Evolutionary conservation across 2,888 invertebrate species (phyloP), one percentile per base, ranked within the genome.

Genomic region (Ernsta delagoae): DNA sequence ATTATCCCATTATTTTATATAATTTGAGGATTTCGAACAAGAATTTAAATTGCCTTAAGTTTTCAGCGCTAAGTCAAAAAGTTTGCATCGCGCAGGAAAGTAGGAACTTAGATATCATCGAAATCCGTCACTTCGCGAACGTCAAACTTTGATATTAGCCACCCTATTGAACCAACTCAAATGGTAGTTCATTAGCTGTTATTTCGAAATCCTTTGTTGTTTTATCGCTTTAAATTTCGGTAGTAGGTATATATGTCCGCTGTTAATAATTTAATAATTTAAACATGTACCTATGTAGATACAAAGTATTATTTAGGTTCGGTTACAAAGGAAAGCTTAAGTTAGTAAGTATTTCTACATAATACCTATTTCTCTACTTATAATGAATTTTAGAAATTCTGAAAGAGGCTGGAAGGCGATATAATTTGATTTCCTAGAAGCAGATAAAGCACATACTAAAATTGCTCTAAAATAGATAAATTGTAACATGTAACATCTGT

Each of bases 161-260:
- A 78, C 75, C 76, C 75, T 65, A 76, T 76, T 76, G 75, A 74
- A 76, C 76, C 73, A 79, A 79, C 76, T 82, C 71, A 66, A 71
- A 74, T 71, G 24, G 57, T 73, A 77, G 78, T 85, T 85, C 82
- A 86, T 86, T 86, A 86, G 79, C 78, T 77, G 79, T 84, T 83
- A 83, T 79, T 80, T 77, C 77, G 31, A 50, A 78, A 78, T 75
- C 77, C 79, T 57, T 62, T 68, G 67, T 62, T 68, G 62, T 62
- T 68, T 68, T 68, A 57, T 67, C 12, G 53, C 43, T 36, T 61
- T 36, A 11, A 62, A 43, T 56, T 62, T 56, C n/a, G n/a, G n/a
- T n/a, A n/a, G 62, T 41, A 60, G 4, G 45, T 56, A 7, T 16
- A 36, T n/a, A n/a, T n/a, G n/a, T 57, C 43, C 60, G 60, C 16